Evolutionary conservation across 2,888 invertebrate species (phyloP).

Genomic region (Drosophila koepferae): DNA sequence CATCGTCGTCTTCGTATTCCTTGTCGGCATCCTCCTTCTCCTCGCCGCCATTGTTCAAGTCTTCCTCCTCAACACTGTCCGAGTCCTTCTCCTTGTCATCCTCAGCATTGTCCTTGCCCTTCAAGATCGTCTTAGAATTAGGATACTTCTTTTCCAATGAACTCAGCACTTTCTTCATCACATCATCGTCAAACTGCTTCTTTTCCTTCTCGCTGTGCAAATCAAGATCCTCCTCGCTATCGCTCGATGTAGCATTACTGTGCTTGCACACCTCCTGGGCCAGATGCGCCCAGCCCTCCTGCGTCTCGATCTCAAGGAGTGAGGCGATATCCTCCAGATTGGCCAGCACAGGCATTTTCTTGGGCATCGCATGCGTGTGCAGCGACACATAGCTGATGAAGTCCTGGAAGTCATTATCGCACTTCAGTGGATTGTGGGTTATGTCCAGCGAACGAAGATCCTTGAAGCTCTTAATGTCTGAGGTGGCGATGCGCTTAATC

Average conservation of each 20-base stretch:
- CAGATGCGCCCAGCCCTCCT: slow-evolving; percentile 81
- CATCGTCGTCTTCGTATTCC: slow-evolving; percentile 47
- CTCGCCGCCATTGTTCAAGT: slow-evolving; percentile 76
- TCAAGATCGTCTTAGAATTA: slow-evolving; percentile 72
- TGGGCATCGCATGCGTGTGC: slow-evolving; percentile 74
- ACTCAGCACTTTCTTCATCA: slow-evolving; percentile 70
- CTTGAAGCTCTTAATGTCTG: slow-evolving; percentile 82
- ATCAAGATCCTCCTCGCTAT: slow-evolving; percentile 67
- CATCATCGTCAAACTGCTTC: slow-evolving; percentile 76
- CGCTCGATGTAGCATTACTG: slow-evolving; percentile 31
- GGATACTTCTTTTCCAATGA: slow-evolving; percentile 75
- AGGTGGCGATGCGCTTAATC: slow-evolving; percentile 78
- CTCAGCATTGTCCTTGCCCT: slow-evolving; percentile 64
- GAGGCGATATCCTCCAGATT: slow-evolving; percentile 72
- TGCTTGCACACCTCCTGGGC: slow-evolving; percentile 84
- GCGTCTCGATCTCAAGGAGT: slow-evolving; percentile 60
- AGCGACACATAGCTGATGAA: slow-evolving; percentile 86
- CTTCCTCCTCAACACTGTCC: slow-evolving; percentile 70
- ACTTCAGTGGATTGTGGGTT: slow-evolving; percentile 89
- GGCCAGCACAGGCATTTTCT: slow-evolving; percentile 69
- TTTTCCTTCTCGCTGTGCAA: slow-evolving; percentile 71
- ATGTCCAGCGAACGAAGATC: slow-evolving; percentile 86
- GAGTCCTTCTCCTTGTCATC: slow-evolving; percentile 43
- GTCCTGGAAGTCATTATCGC: slow-evolving; percentile 89
- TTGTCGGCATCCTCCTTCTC: slow-evolving; percentile 77